Percentiles rank a stretch among this genome's conserved stretches.
phyloP scores from a whole-genome alignment of 2,797 vertebrate genomes.

The Okamejei kenojei region DNA sequence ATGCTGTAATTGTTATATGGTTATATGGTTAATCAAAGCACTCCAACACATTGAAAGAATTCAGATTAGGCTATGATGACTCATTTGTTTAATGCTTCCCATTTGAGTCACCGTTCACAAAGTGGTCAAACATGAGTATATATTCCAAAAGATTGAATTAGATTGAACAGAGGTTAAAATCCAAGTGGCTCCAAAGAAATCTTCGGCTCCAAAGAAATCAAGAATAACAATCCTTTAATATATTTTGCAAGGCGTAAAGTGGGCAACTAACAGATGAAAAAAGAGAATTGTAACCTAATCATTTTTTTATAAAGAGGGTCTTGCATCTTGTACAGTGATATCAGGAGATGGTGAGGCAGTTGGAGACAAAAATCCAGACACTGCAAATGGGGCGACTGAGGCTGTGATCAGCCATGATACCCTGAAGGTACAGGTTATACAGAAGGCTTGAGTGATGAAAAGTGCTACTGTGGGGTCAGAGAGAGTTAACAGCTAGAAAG shows the following conservation, averaged over 20 bases:
- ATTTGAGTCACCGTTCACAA: background rate
- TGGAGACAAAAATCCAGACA: background rate
- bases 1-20: no score
- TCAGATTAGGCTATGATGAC: background rate
- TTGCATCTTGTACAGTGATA: background rate
- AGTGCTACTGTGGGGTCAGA: background rate
- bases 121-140: background rate
- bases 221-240: background rate
- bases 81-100: background rate
- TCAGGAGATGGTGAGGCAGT: background rate
- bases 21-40: no score
- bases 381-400: background rate
- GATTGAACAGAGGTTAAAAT: background rate
- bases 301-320: background rate
- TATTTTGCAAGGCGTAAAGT: background rate
- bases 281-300: background rate
- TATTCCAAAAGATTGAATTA: background rate
- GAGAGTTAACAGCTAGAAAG: background rate
- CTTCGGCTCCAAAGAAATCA: background rate
- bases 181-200: no score
- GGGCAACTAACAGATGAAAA: background rate
- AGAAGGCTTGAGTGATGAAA: background rate
- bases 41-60: background rate
- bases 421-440: background rate
- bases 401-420: background rate